These are phyloP conservation scores for Polypterus bichir DNA, from an alignment of 2,113 vertebrate genomes.

Conservation along the genomic window DNA sequence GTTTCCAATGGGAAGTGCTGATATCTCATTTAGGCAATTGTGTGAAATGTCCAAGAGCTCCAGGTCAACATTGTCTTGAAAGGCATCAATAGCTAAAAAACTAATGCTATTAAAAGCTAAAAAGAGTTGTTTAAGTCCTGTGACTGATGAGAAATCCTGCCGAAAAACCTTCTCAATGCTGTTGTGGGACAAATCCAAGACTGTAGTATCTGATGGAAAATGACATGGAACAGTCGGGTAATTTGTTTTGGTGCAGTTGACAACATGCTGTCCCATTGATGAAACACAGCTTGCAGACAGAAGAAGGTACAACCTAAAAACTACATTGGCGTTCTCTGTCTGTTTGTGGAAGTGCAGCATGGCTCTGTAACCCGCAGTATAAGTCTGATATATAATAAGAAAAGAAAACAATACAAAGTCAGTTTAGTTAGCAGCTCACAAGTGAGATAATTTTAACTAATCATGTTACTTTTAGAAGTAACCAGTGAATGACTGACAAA, in stretches of 20 bases:
- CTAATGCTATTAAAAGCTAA: background rate
- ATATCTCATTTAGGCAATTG: background rate
- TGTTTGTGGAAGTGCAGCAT: too few species aligned
- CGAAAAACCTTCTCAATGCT: background rate
- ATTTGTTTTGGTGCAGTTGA: background rate
- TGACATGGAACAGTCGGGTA: background rate
- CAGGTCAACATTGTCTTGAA: background rate
- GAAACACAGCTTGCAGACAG: too few species aligned
- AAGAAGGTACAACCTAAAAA: too few species aligned
- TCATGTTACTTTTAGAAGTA: too few species aligned
- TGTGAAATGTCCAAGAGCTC: constrained; percentile 1
- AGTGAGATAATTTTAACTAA: too few species aligned
- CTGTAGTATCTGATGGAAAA: background rate
- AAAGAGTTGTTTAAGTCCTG: background rate
- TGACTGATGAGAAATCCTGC: background rate
- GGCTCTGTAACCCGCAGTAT: too few species aligned
- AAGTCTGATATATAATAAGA: too few species aligned
- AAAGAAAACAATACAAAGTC: too few species aligned
- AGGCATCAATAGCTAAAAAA: background rate
- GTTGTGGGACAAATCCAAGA: constrained; percentile 4
- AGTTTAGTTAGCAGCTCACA: too few species aligned
- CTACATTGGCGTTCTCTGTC: too few species aligned
- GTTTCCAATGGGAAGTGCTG: background rate
- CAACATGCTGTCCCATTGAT: background rate
- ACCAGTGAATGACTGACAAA: too few species aligned